Base-by-base conservation (phyloP, 2,113 vertebrate genomes). In the Tamias sibiricus region DNA sequence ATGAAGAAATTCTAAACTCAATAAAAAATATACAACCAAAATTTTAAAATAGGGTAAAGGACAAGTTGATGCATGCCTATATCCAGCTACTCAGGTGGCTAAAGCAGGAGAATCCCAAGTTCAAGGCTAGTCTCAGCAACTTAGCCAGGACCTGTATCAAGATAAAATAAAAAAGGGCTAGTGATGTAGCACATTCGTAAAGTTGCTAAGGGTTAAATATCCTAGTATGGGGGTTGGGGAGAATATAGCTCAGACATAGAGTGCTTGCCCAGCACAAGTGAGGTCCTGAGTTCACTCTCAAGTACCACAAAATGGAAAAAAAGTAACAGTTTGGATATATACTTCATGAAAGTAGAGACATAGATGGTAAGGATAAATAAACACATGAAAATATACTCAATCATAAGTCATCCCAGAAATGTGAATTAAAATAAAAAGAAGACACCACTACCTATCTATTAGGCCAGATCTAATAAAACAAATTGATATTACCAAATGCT, bases 391-490 rank as follows among this genome's bases (percentile, higher is more conserved):
- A 84, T 91, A 87, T 6, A 8, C 5, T 35, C 4, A 40, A 7
- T 64, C 49, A 54, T 42, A 62, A 75, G 35, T 44, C 24, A 90
- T 22, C n/a, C 59, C 17, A 49, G 30, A 95, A 84, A 91, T 22
- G 7, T 42, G 83, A 94, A 57, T 89, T 89, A 89, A 81, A 64
- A 71, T 79, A 26, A 68, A 87, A 87, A 52, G 28, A 37, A 83
- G 44, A 85, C n/a, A 24, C 4, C 14, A n/a, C 22, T 74, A 49
- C 10, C 4, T 8, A 26, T 3, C 13, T 64, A 8, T 12, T 40
- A 40, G 24, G 8, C 37, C 30, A 52, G 40, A 20, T 57, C 35
- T 77, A 80, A 49, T 68, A 37, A 82, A 75, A 79, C n/a, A 42
- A 84, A 49, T 4, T 30, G 40, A 20, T 13, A 47, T 9, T 64